Evolutionary conservation across 2,888 invertebrate species (phyloP), one percentile per base, ranked within the genome.

Genomic region (Cylloceria caligata): DNA sequence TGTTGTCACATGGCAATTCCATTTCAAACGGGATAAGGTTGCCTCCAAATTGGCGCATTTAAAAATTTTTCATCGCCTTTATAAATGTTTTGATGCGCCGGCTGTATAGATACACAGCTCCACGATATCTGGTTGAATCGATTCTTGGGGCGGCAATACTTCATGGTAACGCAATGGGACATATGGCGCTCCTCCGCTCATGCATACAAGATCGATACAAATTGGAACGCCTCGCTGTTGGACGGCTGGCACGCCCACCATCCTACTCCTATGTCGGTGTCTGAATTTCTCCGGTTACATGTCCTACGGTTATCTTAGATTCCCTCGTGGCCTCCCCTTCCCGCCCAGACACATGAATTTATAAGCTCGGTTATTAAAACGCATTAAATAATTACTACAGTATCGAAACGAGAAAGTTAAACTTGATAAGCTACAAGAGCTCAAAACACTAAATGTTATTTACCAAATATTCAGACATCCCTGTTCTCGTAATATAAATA

Each of bases 121-220:
- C 24, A 24, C 52, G 3, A 34, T 60, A 60, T 60, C 60, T 34
- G 34, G 34, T 42, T 45, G 36, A 75, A 76, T 76, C 64, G 71
- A 24, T 73, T 76, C 24, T 39, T 19, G 39, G 13, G 27, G 27
- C 45, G 57, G 69, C 57, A 65, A 74, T 78, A 78, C 68, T 74
- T 55, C 60, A 65, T 76, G n/a, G 77, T 52, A 73, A 73, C 62
- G 77, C 77, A 81, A 68, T 39, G 77, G 80, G 84, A 84, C 84
- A 81, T 83, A 83, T 79, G 86, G 85, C 76, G 83, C 75, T 85
- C 83, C 83, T 75, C 83, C 79, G 71, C 85, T 84, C 83, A 87
- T 85, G 85, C 85, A 85, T 86, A 86, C 81, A 77, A 83, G 86
- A 85, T 86, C 85, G 84, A 86, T 85, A 84, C 83, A 83, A 80